Base-by-base conservation (phyloP, 2,113 vertebrate genomes). In the Triplophysa rosa region DNA sequence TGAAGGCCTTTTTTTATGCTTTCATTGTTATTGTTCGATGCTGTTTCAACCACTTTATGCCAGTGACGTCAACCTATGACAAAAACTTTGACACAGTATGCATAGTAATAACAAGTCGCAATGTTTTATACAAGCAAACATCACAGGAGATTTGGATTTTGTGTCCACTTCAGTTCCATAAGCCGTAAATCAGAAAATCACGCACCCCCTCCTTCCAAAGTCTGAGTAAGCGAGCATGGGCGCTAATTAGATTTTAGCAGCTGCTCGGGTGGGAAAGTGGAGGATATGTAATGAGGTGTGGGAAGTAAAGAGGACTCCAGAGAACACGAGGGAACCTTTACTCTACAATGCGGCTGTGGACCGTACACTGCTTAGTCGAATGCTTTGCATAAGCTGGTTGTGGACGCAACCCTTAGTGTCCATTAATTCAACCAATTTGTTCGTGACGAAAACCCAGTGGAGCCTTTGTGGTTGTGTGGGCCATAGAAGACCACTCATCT, bases 251-350 rank as follows among this genome's bases (percentile, higher is more conserved):
- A 66, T 70, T 69, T 81, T 23, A 81, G 29, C 45, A 81, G 58
- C 66, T 65, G 73, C 56, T 69, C 33, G 8, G 65, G 42, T 68
- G 45, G 19, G 56, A 68, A 40, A 45, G 14, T 47, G 8, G 47
- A 82, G 47, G 23, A 47, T 49, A 52, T 82, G 40, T 49, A 66
- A 78, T 78, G 23, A 47, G 52, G 54, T 72, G 52, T 65, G 74
- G 68, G 74, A 49, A 42, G 49, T 77, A 13, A n/a, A 78, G 58
- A 49, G 58, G 4, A 12, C 59, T 65, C 59, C 63, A n/a, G 21
- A 23, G 67, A 33, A 26, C 45, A 54, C 2, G 29, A 61, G 42
- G 16, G 9, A 2, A n/a, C 58, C 26, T 24, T 64, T 52, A 59
- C 73, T 29, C 65, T 13, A 49, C 79, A 67, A 13, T 67, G n/a